Evolutionary conservation across 2,797 vertebrate genomes (phyloP).

Genomic region (Sebastes nivosus): DNA sequence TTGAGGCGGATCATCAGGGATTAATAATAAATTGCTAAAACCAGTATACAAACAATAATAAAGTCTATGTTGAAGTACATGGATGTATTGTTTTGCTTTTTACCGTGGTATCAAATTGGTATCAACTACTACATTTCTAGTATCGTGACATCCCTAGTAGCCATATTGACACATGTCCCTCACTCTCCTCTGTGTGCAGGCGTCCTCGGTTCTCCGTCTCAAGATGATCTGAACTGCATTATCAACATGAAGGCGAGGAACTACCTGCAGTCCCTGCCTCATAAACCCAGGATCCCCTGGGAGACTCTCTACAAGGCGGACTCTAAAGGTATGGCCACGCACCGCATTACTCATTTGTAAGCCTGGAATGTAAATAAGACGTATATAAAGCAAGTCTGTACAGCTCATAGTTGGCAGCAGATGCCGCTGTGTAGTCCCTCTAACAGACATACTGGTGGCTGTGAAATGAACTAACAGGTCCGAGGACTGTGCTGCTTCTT

Average conservation of each 20-base stretch:
- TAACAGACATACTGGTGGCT: background rate
- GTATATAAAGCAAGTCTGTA: background rate
- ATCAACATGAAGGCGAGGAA: constrained; percentile 92
- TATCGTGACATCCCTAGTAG: too few relatives aligned
- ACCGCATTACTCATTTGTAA: background rate
- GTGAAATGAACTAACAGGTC: background rate
- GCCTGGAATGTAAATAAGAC: background rate
- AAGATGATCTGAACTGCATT: constrained; percentile 90
- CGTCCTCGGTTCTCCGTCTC: constrained; percentile 89
- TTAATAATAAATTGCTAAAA: too few relatives aligned
- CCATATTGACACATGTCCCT: background rate
- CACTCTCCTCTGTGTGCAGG: constrained; percentile 68
- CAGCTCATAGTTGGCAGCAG: background rate
- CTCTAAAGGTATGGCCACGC: constrained; percentile 80
- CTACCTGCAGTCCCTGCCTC: constrained; percentile 90
- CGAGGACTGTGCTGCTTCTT: background rate
- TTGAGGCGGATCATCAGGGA: too few relatives aligned
- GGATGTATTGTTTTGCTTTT: too few relatives aligned
- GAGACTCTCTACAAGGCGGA: constrained; percentile 86
- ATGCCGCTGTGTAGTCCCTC: background rate
- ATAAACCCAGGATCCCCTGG: constrained; percentile 88
- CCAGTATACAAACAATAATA: too few relatives aligned
- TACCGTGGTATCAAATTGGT: too few relatives aligned
- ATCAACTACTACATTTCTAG: too few relatives aligned
- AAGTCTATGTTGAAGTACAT: too few relatives aligned